These are phyloP conservation scores for Trissolcus japonicus DNA, from an alignment of 2,888 invertebrate genomes.

Conservation along the genomic window DNA sequence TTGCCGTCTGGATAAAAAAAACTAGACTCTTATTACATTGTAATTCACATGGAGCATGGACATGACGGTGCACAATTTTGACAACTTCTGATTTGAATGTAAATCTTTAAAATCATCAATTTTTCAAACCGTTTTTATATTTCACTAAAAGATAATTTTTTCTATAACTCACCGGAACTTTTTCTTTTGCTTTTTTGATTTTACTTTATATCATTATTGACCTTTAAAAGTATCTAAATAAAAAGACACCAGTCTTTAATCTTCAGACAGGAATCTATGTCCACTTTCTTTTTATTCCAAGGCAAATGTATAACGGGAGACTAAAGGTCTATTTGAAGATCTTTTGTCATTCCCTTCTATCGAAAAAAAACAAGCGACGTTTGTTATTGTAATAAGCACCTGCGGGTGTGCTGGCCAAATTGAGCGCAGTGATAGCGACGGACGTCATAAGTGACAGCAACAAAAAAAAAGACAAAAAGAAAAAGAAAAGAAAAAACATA, in stretches of 20 bases:
- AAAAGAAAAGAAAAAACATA: constrained; percentile 10
- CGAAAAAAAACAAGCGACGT: constrained; percentile 2
- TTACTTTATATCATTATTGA: no score
- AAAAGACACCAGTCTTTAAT: background rate
- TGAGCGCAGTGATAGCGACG: constrained; percentile 13
- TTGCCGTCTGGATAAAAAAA: background rate
- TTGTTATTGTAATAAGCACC: constrained; percentile 44
- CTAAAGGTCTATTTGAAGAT: constrained; percentile 10
- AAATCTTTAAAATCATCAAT: no score
- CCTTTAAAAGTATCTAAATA: no score
- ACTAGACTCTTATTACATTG: constrained; percentile 1
- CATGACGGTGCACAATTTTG: constrained; percentile 12
- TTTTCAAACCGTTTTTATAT: no score
- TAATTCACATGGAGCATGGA: background rate
- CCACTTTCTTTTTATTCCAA: background rate
- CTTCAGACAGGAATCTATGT: background rate
- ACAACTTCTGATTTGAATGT: background rate
- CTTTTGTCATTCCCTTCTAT: constrained; percentile 6
- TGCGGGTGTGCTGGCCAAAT: constrained; percentile 10
- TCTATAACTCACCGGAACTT: no score
- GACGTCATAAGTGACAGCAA: constrained; percentile 22
- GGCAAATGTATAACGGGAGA: background rate
- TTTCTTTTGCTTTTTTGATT: no score
- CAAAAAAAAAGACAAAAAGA: constrained; percentile 29
- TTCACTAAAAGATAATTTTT: no score